Evolutionary conservation across 2,888 invertebrate genomes (phyloP), one percentile per base, ranked within the genome.

Genomic region (Proisotoma minuta): DNA sequence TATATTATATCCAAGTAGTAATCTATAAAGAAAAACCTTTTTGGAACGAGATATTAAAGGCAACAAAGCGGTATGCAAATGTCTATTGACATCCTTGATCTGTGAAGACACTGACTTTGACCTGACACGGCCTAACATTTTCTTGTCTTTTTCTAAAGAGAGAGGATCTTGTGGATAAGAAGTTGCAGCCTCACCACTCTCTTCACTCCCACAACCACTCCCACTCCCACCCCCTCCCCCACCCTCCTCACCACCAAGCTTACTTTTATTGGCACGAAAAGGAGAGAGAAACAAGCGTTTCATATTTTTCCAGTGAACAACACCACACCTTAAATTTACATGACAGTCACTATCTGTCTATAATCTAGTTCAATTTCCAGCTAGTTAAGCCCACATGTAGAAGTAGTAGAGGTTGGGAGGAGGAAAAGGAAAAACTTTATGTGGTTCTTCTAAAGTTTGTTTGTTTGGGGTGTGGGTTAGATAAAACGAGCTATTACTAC

Each of bases 51-150:
- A 68, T 49, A 43, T 43, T 28, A 65, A 56, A 49, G 63, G 60
- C 18, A 60, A 58, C 29, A 69, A 39, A 23, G 65, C 50, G 10
- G 69, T 65, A 52, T 51, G 53, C 51, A 69, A 63, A 65, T 67
- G 66, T 60, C 65, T 49, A 40, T 59, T 63, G 43, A 65, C 62
- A 63, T 69, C 69, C 56, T 56, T 49, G 12, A 40, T 26, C 49
- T 47, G 27, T 20, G 27, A 57, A 15, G 28, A 49, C 34, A 24
- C 26, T 18, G 23, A 26, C 47, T 47, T 47, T 26, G 48, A 57
- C 20, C 22, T 40, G 20, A 10, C 27, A n/a, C 4, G 15, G 40
- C 28, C 24, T 8, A 5, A 2, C 43, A n/a, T 2, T 28, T 28
- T 26, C 50, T 48, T 24, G 51, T 39, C 34, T 59, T 62, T 58